A percentile compares a stretch with the other conserved stretches of the same genome.
phyloP scores from a whole-genome alignment of 2,113 vertebrate genomes.

The Pantherophis guttatus region DNA sequence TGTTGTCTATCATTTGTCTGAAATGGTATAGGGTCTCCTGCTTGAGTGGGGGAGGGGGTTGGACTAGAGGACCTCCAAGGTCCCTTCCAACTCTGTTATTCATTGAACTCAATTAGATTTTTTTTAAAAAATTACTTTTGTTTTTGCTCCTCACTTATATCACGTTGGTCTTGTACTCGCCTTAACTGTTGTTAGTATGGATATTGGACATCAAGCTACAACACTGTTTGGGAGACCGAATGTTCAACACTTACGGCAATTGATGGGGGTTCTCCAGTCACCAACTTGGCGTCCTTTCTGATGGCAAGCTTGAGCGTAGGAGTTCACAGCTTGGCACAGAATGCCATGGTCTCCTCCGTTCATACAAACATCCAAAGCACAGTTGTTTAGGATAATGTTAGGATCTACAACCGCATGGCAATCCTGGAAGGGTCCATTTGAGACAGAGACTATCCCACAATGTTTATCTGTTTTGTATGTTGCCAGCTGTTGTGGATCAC shows the following conservation, averaged over 20 bases:
- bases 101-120: too few relatives aligned
- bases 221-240: not conserved
- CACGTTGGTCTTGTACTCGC: not conserved
- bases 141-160: too few relatives aligned
- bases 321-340: conserved; percentile 64
- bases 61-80: too few relatives aligned
- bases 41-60: too few relatives aligned
- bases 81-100: too few relatives aligned
- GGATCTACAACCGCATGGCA: conserved; percentile 64
- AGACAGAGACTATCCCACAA: conserved; percentile 32
- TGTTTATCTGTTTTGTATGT: accelerated
- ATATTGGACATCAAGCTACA: not conserved
- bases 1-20: not conserved
- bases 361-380: conserved; percentile 71
- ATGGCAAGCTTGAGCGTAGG: conserved; percentile 65
- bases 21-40: too few relatives aligned
- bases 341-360: conserved; percentile 16
- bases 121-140: too few relatives aligned
- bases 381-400: conserved; percentile 60
- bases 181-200: not conserved
- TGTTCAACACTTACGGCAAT: conserved; percentile 73
- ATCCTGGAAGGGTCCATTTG: conserved; percentile 55
- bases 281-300: conserved; percentile 54
- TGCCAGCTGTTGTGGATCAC: accelerated
- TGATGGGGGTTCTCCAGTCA: conserved; percentile 67